A percentile compares a stretch with the other conserved stretches of the same genome.
Conservation (phyloP, 2,113 vertebrate genomes). For the Festucalex cinctus region DNA sequence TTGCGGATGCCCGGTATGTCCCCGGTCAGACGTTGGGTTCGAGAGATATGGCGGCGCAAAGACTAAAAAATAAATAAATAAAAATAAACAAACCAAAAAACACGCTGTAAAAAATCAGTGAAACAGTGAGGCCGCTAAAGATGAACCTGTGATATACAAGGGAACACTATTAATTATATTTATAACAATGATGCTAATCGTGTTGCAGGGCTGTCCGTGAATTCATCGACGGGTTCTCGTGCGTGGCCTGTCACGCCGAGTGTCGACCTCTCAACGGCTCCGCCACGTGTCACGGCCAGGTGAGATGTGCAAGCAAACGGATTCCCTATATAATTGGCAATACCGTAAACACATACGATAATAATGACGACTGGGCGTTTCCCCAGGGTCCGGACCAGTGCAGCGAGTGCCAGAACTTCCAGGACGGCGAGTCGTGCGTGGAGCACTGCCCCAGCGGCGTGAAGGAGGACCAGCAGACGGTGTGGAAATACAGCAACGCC, state of each 20-base stretch:
- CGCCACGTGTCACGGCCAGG: constrained; percentile 81
- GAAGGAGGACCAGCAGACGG: constrained; percentile 82
- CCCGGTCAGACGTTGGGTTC: no score
- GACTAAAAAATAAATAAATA: no score
- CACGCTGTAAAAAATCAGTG: no score
- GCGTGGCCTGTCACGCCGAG: constrained; percentile 84
- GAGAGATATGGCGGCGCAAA: no score
- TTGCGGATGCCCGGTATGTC: no score
- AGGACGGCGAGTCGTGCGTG: constrained; percentile 82
- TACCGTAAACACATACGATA: background rate
- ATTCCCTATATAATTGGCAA: background rate
- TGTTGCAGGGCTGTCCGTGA: constrained; percentile 77
- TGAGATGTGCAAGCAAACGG: constrained; percentile 58
- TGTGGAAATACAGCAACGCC: constrained; percentile 90
- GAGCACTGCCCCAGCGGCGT: constrained; percentile 86
- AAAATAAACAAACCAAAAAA: no score
- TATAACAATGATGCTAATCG: constrained; percentile 3
- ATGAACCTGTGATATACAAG: no score
- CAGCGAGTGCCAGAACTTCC: constrained; percentile 78
- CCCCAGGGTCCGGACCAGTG: constrained; percentile 83
- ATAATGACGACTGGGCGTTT: background rate
- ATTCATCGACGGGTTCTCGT: constrained; percentile 74
- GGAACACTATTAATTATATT: no score
- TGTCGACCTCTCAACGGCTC: constrained; percentile 85
- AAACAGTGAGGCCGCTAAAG: no score